Evolutionary conservation across 2,888 invertebrate species (phyloP).

Genomic region (Lasioglossum marginatum): DNA sequence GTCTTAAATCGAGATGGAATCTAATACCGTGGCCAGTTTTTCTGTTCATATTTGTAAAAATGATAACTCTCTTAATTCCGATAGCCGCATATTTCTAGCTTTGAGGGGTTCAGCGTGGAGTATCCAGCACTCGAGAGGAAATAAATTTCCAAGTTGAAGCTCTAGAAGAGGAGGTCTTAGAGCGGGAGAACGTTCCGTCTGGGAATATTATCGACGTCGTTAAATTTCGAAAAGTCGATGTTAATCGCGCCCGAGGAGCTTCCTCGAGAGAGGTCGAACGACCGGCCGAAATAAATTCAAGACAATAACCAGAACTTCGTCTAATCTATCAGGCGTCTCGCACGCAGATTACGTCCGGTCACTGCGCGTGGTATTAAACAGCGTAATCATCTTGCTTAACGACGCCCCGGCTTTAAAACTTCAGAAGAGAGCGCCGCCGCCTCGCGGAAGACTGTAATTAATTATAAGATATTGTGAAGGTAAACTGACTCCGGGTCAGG

Average conservation of each 20-base stretch:
- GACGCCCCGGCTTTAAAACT: background rate
- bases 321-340: background rate
- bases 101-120: background rate
- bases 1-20: background rate
- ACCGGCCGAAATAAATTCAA: slow-evolving; percentile 35
- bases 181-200: background rate
- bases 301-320: slow-evolving; percentile 32
- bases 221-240: slow-evolving; percentile 37
- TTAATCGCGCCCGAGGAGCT: background rate
- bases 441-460: slow-evolving; percentile 7
- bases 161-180: background rate
- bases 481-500: background rate
- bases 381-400: slow-evolving; percentile 10
- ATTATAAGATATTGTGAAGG: slow-evolving; percentile 18
- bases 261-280: slow-evolving; percentile 4
- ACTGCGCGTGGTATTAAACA: background rate
- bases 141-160: slow-evolving; percentile 35
- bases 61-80: background rate
- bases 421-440: background rate
- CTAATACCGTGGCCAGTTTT: background rate
- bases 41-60: background rate
- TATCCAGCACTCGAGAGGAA: background rate
- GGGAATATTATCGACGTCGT: slow-evolving; percentile 30
- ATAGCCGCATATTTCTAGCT: background rate
- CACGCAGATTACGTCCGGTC: slow-evolving; percentile 17